Base-by-base conservation (phyloP, 2,888 invertebrate species). In the Mayetiola destructor region DNA sequence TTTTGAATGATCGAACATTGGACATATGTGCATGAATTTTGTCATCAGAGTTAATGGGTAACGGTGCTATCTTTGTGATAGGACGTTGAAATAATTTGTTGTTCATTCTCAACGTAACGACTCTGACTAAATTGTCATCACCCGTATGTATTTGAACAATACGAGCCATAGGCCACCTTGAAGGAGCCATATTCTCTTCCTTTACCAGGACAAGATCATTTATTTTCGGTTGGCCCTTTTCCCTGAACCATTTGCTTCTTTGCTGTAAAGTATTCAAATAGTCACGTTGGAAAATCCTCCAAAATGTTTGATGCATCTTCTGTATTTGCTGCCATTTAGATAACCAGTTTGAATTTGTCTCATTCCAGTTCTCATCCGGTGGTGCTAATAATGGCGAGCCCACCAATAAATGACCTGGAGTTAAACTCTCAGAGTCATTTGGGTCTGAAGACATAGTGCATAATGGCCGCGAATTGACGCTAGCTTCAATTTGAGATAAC, bases 341-440 rank as follows among this genome's bases (percentile, higher is more conserved):
- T 1, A 48, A 16, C 1, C 27, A 16, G 6, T 10, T 37, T 55
- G 39, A 5, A 21, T 37, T n/a, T 37, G 20, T n/a, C n/a, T n/a
- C n/a, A 23, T 55, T 21, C 1, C 21, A 21, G 2, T 23, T 21
- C 2, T 56, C 18, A 32, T 23, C 10, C 5, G 9, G 30, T 14
- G 32, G 21, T 1, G 6, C 3, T 4, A 48, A n/a, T 27, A 48
- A 27, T n/a, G 48, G 48, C 2, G 3, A 1, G 8, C 63, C 64
- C 35, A 65, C 61, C 1, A 67, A 57, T 30, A 66, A 64, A 59
- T 66, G 66, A 4, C 62, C 64, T 20, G 64, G 65, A 1, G 63
- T 64, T 1, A 65, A 55, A 2, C 57, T 57, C 3, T 52, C 12
- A 2, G 60, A 48, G 27, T 63, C 62, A 14, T 54, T 14, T 1